These are phyloP conservation scores for Gonioctena quinquepunctata DNA, from an alignment of 1,140 invertebrate species.

Conservation along the genomic window DNA sequence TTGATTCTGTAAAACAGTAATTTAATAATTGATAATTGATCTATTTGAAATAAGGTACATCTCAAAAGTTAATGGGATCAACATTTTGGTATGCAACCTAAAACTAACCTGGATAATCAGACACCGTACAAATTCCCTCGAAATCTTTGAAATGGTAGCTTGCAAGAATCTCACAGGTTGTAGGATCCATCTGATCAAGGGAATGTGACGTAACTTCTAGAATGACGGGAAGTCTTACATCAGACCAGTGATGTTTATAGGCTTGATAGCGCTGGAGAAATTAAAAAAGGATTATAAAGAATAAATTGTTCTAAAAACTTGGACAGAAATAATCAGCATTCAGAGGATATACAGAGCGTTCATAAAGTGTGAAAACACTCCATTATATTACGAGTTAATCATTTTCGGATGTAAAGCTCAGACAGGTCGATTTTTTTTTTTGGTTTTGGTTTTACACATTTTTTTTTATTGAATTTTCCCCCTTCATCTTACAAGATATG, in stretches of 20 bases:
- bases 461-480: too few relatives aligned
- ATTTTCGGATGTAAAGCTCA: too few relatives aligned
- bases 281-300: too few relatives aligned
- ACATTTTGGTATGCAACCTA: background rate
- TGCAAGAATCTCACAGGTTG: conserved; percentile 76
- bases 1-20: background rate
- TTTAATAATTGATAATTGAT: background rate
- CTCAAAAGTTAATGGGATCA: background rate
- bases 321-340: too few relatives aligned
- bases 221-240: conserved; percentile 81
- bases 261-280: conserved; percentile 80
- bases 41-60: background rate
- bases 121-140: conserved; percentile 72
- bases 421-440: too few relatives aligned
- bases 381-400: too few relatives aligned
- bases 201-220: conserved; percentile 89
- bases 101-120: conserved; percentile 55
- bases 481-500: too few relatives aligned
- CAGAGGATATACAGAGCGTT: too few relatives aligned
- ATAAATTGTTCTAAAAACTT: too few relatives aligned
- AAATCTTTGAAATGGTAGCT: conserved; percentile 95
- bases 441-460: too few relatives aligned
- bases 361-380: too few relatives aligned
- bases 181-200: conserved; percentile 87
- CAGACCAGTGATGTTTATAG: conserved; percentile 96